These are phyloP conservation scores for Neolamprologus brichardi DNA, from an alignment of 2,113 vertebrate species.

Conservation along the genomic window DNA sequence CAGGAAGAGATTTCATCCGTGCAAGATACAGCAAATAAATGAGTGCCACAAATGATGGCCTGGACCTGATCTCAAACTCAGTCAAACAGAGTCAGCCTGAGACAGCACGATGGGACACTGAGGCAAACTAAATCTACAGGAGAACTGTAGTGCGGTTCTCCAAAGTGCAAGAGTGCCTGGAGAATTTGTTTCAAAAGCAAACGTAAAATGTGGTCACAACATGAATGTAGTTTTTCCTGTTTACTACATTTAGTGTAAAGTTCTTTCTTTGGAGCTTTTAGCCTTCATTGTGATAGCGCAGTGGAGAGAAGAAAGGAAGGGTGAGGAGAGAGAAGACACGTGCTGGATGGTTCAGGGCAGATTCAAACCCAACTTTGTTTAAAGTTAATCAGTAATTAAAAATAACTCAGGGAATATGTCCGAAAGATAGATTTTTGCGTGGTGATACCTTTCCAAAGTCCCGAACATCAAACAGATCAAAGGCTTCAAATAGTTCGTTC, in stretches of 20 bases:
- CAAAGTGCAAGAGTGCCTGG: neutral
- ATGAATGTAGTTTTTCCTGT: neutral
- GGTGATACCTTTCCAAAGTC: slow-evolving; percentile 87
- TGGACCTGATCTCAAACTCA: neutral
- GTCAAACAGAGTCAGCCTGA: neutral
- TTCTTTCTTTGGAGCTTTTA: neutral
- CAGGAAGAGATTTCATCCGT: neutral
- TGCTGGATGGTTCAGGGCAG: neutral
- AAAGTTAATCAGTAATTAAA: neutral
- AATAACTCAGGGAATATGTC: neutral
- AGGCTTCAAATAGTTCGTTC: slow-evolving; percentile 88
- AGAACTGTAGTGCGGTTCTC: neutral
- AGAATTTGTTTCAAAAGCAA: neutral
- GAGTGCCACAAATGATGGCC: neutral
- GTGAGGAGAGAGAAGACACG: neutral
- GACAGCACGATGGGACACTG: neutral
- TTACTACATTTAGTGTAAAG: neutral
- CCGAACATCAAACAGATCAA: slow-evolving; percentile 91
- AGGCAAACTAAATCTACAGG: neutral
- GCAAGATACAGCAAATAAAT: neutral
- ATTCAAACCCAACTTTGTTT: neutral
- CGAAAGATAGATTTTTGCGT: neutral
- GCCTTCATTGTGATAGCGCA: neutral
- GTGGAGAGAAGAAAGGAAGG: neutral
- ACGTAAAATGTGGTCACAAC: neutral